Percentiles rank a stretch among this genome's conserved stretches.
phyloP scores from a whole-genome alignment of 1,140 invertebrate species.

The Oedothorax gibbosus region DNA sequence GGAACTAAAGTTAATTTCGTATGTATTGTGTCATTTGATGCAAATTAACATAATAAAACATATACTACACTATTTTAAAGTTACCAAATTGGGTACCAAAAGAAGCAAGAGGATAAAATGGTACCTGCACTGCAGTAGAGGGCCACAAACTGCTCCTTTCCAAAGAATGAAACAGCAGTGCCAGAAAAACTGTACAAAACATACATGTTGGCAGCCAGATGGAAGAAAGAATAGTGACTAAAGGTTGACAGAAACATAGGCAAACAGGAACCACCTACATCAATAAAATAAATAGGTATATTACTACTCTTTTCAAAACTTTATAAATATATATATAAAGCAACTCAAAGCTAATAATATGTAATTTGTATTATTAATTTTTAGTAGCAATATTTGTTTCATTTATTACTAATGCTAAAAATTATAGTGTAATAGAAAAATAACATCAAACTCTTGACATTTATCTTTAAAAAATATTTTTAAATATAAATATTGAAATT shows the following conservation, averaged over 20 bases:
- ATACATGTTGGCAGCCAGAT: constrained; percentile 95
- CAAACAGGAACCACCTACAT: constrained; percentile 76
- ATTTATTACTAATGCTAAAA: too few relatives aligned
- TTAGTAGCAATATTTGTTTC: too few relatives aligned
- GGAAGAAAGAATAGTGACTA: constrained; percentile 88
- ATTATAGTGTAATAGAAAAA: too few relatives aligned
- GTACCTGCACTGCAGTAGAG: constrained; percentile 86
- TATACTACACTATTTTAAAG: not conserved
- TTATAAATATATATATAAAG: not conserved
- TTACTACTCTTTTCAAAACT: not conserved
- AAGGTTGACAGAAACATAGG: constrained; percentile 94
- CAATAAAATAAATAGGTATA: constrained; percentile 22
- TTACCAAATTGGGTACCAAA: not conserved
- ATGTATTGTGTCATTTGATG: not conserved
- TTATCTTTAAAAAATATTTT: too few relatives aligned
- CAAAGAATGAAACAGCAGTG: constrained; percentile 78
- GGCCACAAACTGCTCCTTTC: constrained; percentile 91
- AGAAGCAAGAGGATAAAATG: not conserved
- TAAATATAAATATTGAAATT: too few relatives aligned
- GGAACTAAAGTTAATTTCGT: too few relatives aligned
- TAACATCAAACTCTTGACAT: too few relatives aligned
- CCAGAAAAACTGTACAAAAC: constrained; percentile 86
- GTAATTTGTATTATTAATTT: too few relatives aligned
- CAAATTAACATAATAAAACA: not conserved
- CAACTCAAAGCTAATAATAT: too few relatives aligned